Evolutionary conservation across 2,797 vertebrate genomes (phyloP).

Genomic region (Poecilia wingei): DNA sequence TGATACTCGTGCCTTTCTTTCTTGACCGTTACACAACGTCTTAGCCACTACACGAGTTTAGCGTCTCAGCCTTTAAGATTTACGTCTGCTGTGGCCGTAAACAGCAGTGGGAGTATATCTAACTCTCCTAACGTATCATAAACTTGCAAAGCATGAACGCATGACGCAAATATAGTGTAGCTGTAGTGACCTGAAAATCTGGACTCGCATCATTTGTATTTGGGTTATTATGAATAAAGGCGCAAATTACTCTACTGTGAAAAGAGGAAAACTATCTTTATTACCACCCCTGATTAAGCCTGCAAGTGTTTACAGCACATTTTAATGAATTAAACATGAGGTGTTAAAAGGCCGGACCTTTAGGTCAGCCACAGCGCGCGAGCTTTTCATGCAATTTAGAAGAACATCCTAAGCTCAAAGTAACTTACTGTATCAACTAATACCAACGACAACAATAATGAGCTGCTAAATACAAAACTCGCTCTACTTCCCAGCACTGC

Average conservation of each 20-base stretch:
- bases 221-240: neutral
- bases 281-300: neutral
- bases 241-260: neutral
- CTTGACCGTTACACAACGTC: neutral
- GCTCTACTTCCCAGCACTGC: constrained; percentile 37
- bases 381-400: neutral
- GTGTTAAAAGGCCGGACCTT: neutral
- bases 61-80: neutral
- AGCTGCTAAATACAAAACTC: constrained; percentile 28
- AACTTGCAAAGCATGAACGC: neutral
- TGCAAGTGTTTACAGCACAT: neutral
- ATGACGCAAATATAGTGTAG: neutral
- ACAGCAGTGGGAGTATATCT: neutral
- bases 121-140: neutral
- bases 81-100: neutral
- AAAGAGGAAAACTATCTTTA: neutral
- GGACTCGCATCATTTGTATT: neutral
- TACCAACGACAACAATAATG: constrained; percentile 31
- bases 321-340: constrained; percentile 3
- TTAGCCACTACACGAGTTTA: neutral
- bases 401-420: neutral
- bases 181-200: too few species aligned
- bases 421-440: neutral
- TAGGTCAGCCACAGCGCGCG: neutral
- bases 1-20: neutral